These are phyloP conservation scores for Anthophora plumipes DNA, from an alignment of 2,888 invertebrate genomes.

Conservation along the genomic window DNA sequence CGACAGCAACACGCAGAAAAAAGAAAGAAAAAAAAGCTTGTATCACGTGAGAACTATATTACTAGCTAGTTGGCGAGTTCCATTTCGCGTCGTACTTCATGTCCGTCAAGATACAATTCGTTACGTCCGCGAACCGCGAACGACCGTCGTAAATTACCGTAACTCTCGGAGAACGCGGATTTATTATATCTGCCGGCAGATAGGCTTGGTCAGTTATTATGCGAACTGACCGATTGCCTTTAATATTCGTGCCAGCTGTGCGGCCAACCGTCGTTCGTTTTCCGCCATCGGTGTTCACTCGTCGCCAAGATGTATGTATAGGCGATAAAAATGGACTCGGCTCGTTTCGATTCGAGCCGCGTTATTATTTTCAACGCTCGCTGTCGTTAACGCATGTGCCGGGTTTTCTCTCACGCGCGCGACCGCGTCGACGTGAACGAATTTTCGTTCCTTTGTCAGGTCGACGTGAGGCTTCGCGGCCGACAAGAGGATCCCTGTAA, in stretches of 20 bases:
- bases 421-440: slow-evolving; percentile 12
- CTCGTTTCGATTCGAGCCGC: slow-evolving; percentile 50
- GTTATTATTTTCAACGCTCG: slow-evolving; percentile 54
- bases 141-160: slow-evolving; percentile 60
- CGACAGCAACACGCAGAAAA: too few species aligned
- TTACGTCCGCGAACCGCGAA: slow-evolving; percentile 49
- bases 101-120: slow-evolving; percentile 44
- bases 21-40: neutral
- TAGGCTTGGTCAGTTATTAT: slow-evolving; percentile 80
- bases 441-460: neutral
- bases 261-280: slow-evolving; percentile 46
- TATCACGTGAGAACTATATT: slow-evolving; percentile 8
- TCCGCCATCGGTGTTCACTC: slow-evolving; percentile 35
- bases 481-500: slow-evolving; percentile 34
- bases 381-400: neutral
- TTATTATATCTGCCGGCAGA: slow-evolving; percentile 67
- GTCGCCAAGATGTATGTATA: slow-evolving; percentile 72
- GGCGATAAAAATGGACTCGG: slow-evolving; percentile 76
- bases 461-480: slow-evolving; percentile 27
- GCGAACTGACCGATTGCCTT: slow-evolving; percentile 81
- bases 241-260: slow-evolving; percentile 82
- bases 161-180: slow-evolving; percentile 51
- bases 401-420: neutral
- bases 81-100: slow-evolving; percentile 30
- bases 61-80: neutral